Conservation (phyloP, 2,888 invertebrate genomes). For the Gymnocheta viridis region DNA sequence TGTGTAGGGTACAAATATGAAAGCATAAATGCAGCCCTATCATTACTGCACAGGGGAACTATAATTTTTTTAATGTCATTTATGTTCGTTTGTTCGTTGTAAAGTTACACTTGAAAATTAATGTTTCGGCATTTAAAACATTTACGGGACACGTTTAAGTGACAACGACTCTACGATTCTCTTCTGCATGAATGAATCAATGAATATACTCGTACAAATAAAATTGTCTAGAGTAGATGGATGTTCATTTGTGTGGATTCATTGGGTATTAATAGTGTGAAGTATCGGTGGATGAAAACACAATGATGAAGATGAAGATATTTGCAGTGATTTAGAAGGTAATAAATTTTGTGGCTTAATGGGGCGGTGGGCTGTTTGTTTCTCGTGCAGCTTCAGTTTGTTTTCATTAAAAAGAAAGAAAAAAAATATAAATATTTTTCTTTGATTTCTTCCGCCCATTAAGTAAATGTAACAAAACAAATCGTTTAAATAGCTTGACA, state of each 20-base stretch:
- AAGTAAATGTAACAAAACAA: constrained; percentile 69
- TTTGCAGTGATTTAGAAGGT: constrained; percentile 77
- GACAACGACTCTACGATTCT: constrained; percentile 74
- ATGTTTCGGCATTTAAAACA: constrained; percentile 79
- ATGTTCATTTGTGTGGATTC: constrained; percentile 27
- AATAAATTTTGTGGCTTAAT: constrained; percentile 82
- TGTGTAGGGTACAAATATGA: constrained; percentile 21
- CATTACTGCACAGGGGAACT: constrained; percentile 17
- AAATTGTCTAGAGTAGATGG: constrained; percentile 10
- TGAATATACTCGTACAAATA: constrained; percentile 17
- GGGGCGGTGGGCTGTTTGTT: constrained; percentile 75
- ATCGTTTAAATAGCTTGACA: constrained; percentile 65
- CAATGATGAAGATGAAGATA: constrained; percentile 79
- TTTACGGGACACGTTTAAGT: constrained; percentile 79
- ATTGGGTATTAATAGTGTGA: constrained; percentile 15
- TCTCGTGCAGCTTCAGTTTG: constrained; percentile 57
- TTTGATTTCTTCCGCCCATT: constrained; percentile 73
- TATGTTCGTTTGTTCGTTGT: constrained; percentile 62
- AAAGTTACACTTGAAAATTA: constrained; percentile 81
- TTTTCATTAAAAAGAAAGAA: constrained; percentile 1
- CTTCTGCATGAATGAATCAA: constrained; percentile 55
- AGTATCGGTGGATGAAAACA: constrained; percentile 49
- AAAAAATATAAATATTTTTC: constrained; percentile 35
- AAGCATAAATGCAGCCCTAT: not conserved
- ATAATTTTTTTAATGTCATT: constrained; percentile 42